phyloP scores from a whole-genome alignment of 1,140 invertebrate genomes.

The Triops cancriformis region DNA sequence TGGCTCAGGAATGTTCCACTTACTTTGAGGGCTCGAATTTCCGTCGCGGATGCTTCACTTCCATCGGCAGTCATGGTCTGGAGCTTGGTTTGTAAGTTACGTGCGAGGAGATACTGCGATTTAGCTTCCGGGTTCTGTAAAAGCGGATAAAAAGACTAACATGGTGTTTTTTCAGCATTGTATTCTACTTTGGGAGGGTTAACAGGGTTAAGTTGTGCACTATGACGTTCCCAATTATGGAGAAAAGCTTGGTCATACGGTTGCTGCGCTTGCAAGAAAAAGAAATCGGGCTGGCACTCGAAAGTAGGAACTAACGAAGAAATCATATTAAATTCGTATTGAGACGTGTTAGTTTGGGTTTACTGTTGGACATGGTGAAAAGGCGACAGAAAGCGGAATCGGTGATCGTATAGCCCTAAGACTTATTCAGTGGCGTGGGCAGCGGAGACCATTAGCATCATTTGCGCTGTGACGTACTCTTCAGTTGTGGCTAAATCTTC shows the following conservation, averaged over 20 bases:
- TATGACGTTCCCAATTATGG: background rate
- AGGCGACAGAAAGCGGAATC: background rate
- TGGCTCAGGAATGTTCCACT: no score
- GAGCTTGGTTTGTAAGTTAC: no score
- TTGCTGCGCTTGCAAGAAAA: background rate
- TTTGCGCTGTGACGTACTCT: constrained; percentile 57
- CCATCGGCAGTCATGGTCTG: no score
- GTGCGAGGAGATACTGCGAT: no score
- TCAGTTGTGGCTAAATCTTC: constrained; percentile 64
- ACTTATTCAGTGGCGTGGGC: constrained; percentile 38
- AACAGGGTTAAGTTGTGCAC: background rate
- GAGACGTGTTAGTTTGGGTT: no score
- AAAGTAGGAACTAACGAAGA: background rate
- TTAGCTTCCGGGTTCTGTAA: no score
- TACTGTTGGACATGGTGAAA: background rate
- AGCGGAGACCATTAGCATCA: constrained; percentile 60
- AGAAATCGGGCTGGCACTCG: background rate
- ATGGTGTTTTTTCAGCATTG: no score
- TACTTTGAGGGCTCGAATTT: no score
- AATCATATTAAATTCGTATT: background rate
- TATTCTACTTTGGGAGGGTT: background rate
- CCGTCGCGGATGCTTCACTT: no score
- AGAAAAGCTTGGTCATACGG: background rate
- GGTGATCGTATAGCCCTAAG: no score
- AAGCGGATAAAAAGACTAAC: background rate